Evolutionary conservation across 2,113 vertebrate species (phyloP).

Genomic region (Acanthisitta chloris): DNA sequence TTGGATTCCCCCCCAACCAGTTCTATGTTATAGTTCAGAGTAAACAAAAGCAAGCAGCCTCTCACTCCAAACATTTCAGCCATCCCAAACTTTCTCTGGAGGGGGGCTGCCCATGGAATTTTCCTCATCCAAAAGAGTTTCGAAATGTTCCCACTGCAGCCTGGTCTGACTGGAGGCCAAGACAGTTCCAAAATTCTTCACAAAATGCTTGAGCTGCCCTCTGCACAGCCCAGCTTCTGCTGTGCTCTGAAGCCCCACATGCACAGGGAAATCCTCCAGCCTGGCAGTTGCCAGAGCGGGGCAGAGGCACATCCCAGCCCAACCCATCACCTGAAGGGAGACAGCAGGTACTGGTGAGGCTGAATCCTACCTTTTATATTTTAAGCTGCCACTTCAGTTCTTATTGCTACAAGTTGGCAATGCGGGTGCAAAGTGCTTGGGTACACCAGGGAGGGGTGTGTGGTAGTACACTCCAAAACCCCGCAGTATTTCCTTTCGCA

Average conservation of each 20-base stretch:
- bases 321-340: background rate
- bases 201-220: background rate
- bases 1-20: background rate
- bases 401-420: background rate
- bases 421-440: background rate
- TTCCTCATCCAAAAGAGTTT: constrained; percentile 60
- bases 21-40: background rate
- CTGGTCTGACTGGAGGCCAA: constrained; percentile 47
- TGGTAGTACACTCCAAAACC: background rate
- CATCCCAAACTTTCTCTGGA: constrained; percentile 60
- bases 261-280: background rate
- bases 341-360: background rate
- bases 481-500: background rate
- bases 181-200: background rate
- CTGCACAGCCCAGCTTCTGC: background rate
- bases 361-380: background rate
- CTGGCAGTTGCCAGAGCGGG: no score
- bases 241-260: background rate
- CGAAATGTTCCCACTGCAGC: constrained; percentile 52
- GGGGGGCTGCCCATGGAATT: constrained; percentile 58
- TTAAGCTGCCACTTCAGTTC: background rate
- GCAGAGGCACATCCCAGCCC: background rate
- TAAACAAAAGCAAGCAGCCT: constrained; percentile 63
- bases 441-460: fast-evolving
- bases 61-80: constrained; percentile 60